These are phyloP conservation scores for Poecilia latipinna DNA, from an alignment of 2,113 vertebrate species.

Conservation along the genomic window DNA sequence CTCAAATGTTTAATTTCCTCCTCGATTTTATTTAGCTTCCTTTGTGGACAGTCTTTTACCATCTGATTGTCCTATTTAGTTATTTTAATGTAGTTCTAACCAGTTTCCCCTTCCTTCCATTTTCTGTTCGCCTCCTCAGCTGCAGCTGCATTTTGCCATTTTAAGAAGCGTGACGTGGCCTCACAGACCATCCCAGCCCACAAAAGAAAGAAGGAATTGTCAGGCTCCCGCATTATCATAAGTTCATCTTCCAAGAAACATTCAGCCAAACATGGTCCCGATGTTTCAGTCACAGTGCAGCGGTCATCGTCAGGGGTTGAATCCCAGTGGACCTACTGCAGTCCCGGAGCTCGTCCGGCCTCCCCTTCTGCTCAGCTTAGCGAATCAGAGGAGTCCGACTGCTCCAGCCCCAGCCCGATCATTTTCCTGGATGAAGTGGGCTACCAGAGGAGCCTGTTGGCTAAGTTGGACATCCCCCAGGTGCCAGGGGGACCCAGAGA, in stretches of 20 bases:
- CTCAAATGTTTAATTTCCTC: background rate
- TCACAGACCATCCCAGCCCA: slow-evolving; percentile 86
- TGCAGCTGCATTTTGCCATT: slow-evolving; percentile 66
- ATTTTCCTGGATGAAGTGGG: slow-evolving; percentile 98
- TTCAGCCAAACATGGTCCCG: slow-evolving; percentile 74
- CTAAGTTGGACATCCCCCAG: slow-evolving; percentile 94
- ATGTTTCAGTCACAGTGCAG: slow-evolving; percentile 81
- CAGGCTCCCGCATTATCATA: slow-evolving; percentile 80
- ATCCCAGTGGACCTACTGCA: slow-evolving; percentile 87
- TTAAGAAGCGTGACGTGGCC: slow-evolving; percentile 85
- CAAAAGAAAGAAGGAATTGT: slow-evolving; percentile 77
- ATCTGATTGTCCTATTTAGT: background rate
- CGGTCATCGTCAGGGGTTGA: slow-evolving; percentile 82
- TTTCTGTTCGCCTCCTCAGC: slow-evolving; percentile 59
- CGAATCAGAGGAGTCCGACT: slow-evolving; percentile 94
- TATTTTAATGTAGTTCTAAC: background rate
- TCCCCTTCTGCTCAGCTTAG: slow-evolving; percentile 81
- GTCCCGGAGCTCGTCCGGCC: slow-evolving; percentile 75
- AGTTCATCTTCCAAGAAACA: slow-evolving; percentile 79
- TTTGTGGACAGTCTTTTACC: background rate
- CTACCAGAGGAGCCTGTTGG: slow-evolving; percentile 95
- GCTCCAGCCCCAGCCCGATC: slow-evolving; percentile 96
- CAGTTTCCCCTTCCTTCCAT: background rate
- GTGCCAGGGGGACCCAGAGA: slow-evolving; percentile 90
- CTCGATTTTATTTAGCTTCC: background rate